Evolutionary conservation across 2,888 invertebrate species (phyloP).

Genomic region (Cacoxenus indagator): DNA sequence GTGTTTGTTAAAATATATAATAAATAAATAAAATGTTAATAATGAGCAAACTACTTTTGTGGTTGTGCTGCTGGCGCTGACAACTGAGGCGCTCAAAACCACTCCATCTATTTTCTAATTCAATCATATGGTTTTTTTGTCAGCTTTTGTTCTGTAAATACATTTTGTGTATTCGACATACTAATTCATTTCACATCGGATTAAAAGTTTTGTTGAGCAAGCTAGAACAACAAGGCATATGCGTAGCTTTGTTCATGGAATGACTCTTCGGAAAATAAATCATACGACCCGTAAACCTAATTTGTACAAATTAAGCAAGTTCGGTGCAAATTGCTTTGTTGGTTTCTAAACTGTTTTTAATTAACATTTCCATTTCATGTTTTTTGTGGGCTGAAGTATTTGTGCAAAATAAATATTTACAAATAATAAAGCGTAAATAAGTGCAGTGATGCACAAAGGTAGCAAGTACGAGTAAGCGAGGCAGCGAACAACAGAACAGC

Average conservation of each 20-base stretch:
- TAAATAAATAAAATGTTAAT: too few relatives aligned
- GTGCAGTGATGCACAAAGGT: neutral
- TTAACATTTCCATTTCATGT: neutral
- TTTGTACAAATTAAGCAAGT: conserved; percentile 59
- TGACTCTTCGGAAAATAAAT: conserved; percentile 49
- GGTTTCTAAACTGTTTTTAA: conserved; percentile 17
- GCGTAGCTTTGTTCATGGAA: neutral
- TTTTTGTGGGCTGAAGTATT: neutral
- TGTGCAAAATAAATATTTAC: neutral
- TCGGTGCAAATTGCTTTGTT: conserved; percentile 40
- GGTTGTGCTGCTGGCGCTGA: too few relatives aligned
- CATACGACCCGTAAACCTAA: conserved; percentile 57
- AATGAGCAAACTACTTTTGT: too few relatives aligned
- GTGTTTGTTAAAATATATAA: too few relatives aligned
- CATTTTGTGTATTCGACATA: too few relatives aligned
- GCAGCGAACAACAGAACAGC: neutral
- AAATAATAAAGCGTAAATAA: conserved; percentile 9
- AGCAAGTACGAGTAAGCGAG: neutral
- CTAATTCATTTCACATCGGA: too few relatives aligned
- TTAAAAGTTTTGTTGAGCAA: too few relatives aligned
- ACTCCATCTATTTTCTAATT: too few relatives aligned
- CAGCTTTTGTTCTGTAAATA: too few relatives aligned
- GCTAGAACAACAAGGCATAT: conserved; percentile 3
- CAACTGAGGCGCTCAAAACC: too few relatives aligned
- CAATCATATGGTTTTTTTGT: too few relatives aligned